A percentile compares a stretch with the other conserved stretches of the same genome.
phyloP scores from a whole-genome alignment of 2,888 invertebrate genomes.

The Metallyticus violacea region DNA sequence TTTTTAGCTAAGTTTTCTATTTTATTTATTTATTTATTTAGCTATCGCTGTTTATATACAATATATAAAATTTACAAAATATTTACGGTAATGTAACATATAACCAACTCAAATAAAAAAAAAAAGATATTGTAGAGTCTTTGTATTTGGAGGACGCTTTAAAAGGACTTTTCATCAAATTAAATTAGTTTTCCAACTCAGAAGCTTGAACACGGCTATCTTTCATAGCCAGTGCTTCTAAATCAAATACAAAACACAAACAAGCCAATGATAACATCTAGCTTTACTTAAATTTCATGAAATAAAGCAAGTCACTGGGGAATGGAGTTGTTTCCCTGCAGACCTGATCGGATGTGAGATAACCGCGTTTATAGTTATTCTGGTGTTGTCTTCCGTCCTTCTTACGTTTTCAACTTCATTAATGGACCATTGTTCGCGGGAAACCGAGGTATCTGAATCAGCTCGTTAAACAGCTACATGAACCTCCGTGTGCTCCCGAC shows the following conservation, averaged over 20 bases:
- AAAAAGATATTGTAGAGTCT: too few relatives aligned
- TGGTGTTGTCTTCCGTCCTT: not conserved
- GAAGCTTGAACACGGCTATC: not conserved
- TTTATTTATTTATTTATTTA: too few relatives aligned
- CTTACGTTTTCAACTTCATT: not conserved
- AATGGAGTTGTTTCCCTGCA: too few relatives aligned
- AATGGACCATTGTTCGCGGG: not conserved
- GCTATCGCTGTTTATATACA: too few relatives aligned
- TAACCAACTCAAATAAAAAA: too few relatives aligned
- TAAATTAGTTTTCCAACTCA: not conserved
- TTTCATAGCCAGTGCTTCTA: not conserved
- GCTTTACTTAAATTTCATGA: not conserved
- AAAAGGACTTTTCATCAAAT: not conserved
- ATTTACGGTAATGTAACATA: too few relatives aligned
- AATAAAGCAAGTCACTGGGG: not conserved
- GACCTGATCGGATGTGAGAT: not conserved
- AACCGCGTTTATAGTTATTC: not conserved
- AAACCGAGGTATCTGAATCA: not conserved
- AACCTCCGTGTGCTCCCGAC: too few relatives aligned
- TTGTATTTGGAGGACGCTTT: too few relatives aligned
- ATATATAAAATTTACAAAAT: too few relatives aligned
- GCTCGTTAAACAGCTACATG: not conserved
- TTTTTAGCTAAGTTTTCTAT: too few relatives aligned
- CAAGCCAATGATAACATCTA: not conserved
- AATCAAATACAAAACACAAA: too few relatives aligned